These are phyloP conservation scores for Anthopleura sola DNA, from an alignment of 64 coral and sea anemone genomes.

Conservation along the genomic window DNA sequence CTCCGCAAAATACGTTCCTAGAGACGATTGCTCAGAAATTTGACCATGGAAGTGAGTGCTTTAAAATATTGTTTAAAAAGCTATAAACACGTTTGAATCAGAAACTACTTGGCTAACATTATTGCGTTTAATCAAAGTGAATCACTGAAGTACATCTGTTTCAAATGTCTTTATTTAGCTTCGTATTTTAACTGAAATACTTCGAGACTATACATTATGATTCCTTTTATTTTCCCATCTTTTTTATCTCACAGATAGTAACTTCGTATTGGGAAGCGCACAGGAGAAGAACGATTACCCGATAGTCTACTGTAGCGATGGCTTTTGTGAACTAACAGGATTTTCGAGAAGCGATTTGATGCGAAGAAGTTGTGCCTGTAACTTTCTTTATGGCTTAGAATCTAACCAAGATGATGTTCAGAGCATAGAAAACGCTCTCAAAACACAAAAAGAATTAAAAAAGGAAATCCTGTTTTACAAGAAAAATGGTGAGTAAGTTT, in stretches of 20 bases:
- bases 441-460: constrained; percentile 71
- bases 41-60: constrained; percentile 88
- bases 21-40: constrained; percentile 95
- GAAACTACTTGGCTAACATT: neutral
- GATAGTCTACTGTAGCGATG: constrained; percentile 96
- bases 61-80: constrained; percentile 7
- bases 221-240: neutral
- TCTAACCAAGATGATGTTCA: constrained; percentile 68
- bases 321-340: constrained; percentile 88
- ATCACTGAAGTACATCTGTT: neutral
- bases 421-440: constrained; percentile 74
- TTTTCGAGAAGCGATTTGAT: constrained; percentile 85
- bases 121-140: neutral
- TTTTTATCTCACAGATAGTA: constrained; percentile 60
- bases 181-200: neutral
- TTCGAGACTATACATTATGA: neutral
- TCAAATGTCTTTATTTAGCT: neutral
- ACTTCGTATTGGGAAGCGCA: constrained; percentile 86
- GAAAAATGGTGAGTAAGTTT: constrained; percentile 75
- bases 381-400: constrained; percentile 86
- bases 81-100: neutral
- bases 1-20: constrained; percentile 87
- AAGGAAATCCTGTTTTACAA: constrained; percentile 93
- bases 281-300: constrained; percentile 91
- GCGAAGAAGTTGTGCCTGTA: constrained; percentile 78